A percentile compares a stretch with the other conserved stretches of the same genome.
Conservation (phyloP, 2,797 vertebrate species). For the Galago senegalensis region DNA sequence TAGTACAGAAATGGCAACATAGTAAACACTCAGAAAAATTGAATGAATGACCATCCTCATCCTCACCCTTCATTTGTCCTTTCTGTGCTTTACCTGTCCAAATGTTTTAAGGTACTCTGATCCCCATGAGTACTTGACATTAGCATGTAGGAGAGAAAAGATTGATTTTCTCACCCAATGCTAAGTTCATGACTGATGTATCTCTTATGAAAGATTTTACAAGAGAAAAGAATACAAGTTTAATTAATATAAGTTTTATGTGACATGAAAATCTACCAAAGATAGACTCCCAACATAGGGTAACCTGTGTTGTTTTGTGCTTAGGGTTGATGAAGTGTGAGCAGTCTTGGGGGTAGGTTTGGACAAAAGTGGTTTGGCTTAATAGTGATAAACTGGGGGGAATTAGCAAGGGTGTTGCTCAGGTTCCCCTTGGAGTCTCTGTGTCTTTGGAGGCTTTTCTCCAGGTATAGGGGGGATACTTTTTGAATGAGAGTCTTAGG, state of each 20-base stretch:
- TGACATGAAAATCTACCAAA: background rate
- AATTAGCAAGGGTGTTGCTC: background rate
- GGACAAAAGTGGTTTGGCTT: background rate
- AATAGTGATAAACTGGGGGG: background rate
- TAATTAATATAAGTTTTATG: background rate
- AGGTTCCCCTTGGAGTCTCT: background rate
- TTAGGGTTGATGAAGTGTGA: background rate
- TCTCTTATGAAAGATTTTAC: background rate
- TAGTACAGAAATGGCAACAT: constrained; percentile 1
- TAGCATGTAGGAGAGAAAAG: background rate
- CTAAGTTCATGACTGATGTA: background rate
- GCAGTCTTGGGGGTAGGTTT: background rate
- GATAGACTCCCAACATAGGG: background rate
- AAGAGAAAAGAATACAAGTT: background rate
- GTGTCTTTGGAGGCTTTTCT: background rate
- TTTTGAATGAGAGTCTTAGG: background rate
- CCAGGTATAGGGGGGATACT: background rate
- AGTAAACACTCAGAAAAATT: background rate
- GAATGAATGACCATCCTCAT: background rate
- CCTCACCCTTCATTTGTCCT: background rate
- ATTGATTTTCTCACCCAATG: background rate
- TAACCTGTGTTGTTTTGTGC: background rate
- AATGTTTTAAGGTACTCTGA: background rate
- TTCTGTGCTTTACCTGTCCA: background rate
- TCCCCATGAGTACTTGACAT: background rate